Base-by-base conservation (phyloP, 2,797 vertebrate genomes). In the Cichlasoma orientale region DNA sequence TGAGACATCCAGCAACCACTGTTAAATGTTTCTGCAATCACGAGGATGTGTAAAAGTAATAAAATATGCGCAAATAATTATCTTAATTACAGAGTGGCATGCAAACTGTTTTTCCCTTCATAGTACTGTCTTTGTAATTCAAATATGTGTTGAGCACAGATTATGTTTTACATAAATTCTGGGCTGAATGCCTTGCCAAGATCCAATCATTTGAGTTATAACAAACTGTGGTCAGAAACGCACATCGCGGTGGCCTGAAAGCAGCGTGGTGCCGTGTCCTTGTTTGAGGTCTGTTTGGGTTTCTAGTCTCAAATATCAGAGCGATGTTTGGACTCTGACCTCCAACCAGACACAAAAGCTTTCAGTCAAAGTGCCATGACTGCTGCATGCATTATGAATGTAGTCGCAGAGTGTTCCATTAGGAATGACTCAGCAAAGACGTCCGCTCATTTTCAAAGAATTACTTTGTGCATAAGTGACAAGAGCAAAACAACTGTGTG, bases 301-400 rank as follows among this genome's bases (percentile, higher is more conserved):
- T 81, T 75, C 8, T 16, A 31, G 50, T 41, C 52, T 59, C 21
- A 77, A 78, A 56, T 73, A 77, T 79, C 5, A 74, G 55, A 82
- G 78, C n/a, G 10, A 57, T 78, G 77, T 86, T 69, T 79, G 70
- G 73, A 75, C 74, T 75, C 56, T 77, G 82, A 86, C 89, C 80
- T 89, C 78, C 33, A 59, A 77, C 75, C 75, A 69, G 55, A 86
- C 71, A 87, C 85, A 86, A 89, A 85, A 88, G 87, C 88, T 88
- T 86, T 82, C 73, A 47, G 21, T 80, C 75, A 79, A 44, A 89
- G 80, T 77, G 81, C 61, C 3, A 21, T 1, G 44, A 73, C 78
- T 85, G 18, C 47, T 82, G 84, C 86, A 89, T 88, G 83, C 86
- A 89, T 90, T 85, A 91, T 89, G 69, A 86, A 90, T 90, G 86